A percentile compares a stretch with the other conserved stretches of the same genome.
phyloP scores from a whole-genome alignment of 2,797 vertebrate species.

The Tragopan temminckii region DNA sequence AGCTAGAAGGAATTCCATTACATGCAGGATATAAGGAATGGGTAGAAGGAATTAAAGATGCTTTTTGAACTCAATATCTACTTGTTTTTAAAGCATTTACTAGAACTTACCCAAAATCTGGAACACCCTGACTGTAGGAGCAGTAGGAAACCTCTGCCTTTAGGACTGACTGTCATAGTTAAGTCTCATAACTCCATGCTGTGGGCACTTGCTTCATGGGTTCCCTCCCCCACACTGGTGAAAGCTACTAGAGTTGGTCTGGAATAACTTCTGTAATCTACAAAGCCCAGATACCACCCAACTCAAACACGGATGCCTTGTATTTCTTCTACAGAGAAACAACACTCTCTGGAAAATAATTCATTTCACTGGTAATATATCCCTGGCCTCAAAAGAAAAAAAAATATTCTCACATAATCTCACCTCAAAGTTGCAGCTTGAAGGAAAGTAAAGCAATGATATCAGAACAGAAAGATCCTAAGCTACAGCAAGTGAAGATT shows the following conservation, averaged over 20 bases:
- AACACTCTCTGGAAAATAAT: not conserved
- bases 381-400: not conserved
- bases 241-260: not conserved
- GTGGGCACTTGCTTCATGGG: fast-evolving
- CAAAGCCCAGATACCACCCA: not conserved
- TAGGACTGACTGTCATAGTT: fast-evolving
- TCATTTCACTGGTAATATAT: not conserved
- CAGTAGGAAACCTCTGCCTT: not conserved
- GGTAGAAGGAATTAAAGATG: not conserved
- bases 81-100: not conserved
- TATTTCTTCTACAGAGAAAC: not conserved
- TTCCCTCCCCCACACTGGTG: not conserved
- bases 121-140: not conserved
- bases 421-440: not conserved
- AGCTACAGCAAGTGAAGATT: too few relatives aligned
- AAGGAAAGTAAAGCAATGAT: too few relatives aligned
- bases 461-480: too few relatives aligned
- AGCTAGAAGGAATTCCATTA: not conserved
- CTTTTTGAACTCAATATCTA: not conserved
- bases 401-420: not conserved
- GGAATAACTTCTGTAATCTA: not conserved
- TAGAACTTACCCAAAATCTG: not conserved
- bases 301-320: fast-evolving
- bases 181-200: not conserved
- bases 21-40: not conserved